These are phyloP conservation scores for Catalaphyllia jardinei DNA, from an alignment of 64 coral and sea anemone genomes.

Conservation along the genomic window DNA sequence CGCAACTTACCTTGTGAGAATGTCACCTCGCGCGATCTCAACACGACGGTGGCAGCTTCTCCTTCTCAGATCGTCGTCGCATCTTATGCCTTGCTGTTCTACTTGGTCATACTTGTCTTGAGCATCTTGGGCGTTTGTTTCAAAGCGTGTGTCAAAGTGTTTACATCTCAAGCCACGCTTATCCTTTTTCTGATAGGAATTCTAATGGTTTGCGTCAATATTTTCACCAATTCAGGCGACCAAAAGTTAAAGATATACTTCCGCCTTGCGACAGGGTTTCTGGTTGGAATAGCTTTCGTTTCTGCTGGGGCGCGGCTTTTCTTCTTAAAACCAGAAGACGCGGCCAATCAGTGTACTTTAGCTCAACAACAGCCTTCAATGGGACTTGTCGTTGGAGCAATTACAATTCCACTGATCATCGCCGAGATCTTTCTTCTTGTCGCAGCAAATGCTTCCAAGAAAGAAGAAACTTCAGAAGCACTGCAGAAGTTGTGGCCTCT, in stretches of 20 bases:
- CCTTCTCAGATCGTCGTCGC: conserved; percentile 44
- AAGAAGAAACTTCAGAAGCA: background rate
- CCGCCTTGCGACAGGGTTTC: conserved; percentile 18
- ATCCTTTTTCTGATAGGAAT: conserved; percentile 59
- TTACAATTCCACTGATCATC: conserved; percentile 59
- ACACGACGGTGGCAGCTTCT: conserved; percentile 14
- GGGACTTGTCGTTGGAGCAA: conserved; percentile 64
- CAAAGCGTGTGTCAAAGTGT: conserved; percentile 14
- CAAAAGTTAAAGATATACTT: conserved; percentile 53
- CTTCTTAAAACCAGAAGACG: conserved; percentile 37
- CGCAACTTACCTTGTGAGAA: background rate
- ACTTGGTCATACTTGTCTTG: conserved; percentile 46
- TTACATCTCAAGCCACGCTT: conserved; percentile 49
- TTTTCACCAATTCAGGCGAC: conserved; percentile 28
- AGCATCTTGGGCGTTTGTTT: conserved; percentile 33
- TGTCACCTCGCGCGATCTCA: conserved; percentile 32
- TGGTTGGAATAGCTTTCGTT: conserved; percentile 53
- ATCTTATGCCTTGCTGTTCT: conserved; percentile 57
- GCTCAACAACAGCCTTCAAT: conserved; percentile 69
- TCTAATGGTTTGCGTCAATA: conserved; percentile 22
- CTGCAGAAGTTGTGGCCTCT: background rate
- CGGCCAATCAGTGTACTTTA: background rate
- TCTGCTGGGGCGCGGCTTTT: conserved; percentile 37
- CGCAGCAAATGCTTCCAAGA: background rate
- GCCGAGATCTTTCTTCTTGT: conserved; percentile 55